Evolutionary conservation across 2,888 invertebrate species (phyloP).

Genomic region (Altica lythri): DNA sequence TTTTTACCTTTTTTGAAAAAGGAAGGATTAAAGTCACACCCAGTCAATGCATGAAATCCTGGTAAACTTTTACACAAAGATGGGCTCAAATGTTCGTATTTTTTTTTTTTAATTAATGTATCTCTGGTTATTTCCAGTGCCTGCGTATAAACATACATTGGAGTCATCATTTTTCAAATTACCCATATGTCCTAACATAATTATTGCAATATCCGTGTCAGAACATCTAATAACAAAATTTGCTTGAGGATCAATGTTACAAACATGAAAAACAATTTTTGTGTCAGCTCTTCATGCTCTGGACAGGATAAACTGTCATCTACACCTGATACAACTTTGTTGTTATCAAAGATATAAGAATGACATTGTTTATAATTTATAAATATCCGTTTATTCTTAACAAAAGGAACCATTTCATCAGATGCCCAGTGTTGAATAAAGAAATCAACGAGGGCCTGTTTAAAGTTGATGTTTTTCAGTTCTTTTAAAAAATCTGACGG

Average conservation of each 20-base stretch:
- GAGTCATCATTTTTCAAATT: slow-evolving; percentile 34
- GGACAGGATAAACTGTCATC: slow-evolving; percentile 33
- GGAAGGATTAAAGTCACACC: slow-evolving; percentile 34
- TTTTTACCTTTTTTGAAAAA: slow-evolving; percentile 27
- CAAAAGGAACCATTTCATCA: slow-evolving; percentile 42
- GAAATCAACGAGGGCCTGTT: slow-evolving; percentile 42
- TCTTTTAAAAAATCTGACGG: not conserved
- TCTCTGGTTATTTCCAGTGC: slow-evolving; percentile 37
- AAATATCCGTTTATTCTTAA: slow-evolving; percentile 38
- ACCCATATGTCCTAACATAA: slow-evolving; percentile 39
- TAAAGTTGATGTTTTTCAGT: slow-evolving; percentile 39
- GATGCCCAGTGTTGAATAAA: slow-evolving; percentile 40
- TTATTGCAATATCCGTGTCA: slow-evolving; percentile 34
- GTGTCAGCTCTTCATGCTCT: slow-evolving; percentile 27
- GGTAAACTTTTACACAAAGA: slow-evolving; percentile 26
- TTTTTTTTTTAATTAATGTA: slow-evolving; percentile 33
- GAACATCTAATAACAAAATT: slow-evolving; percentile 30
- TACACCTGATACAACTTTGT: slow-evolving; percentile 28
- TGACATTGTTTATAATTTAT: slow-evolving; percentile 36
- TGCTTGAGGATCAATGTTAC: slow-evolving; percentile 30
- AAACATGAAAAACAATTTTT: not conserved
- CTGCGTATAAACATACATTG: not conserved
- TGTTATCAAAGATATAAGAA: slow-evolving; percentile 43
- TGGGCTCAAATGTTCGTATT: slow-evolving; percentile 28
- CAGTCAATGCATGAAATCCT: slow-evolving; percentile 33